These are phyloP conservation scores for Acanthochromis polyacanthus DNA, from an alignment of 2,113 vertebrate species.

Conservation along the genomic window DNA sequence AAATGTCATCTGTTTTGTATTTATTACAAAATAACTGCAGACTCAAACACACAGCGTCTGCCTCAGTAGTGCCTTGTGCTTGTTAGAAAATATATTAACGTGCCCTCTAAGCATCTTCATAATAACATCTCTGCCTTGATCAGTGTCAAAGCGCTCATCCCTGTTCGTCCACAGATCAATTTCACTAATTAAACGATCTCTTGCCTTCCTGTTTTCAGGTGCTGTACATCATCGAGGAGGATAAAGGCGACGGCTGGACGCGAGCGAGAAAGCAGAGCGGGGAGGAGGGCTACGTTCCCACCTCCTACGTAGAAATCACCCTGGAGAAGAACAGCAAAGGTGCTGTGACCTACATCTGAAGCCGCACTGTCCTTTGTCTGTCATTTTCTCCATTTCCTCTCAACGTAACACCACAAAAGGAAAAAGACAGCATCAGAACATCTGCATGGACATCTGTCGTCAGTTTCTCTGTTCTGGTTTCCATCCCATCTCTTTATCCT, in stretches of 20 bases:
- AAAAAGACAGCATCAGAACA: conserved; percentile 26
- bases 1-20: too few relatives aligned
- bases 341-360: conserved; percentile 99
- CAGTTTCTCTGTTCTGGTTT: conserved; percentile 5
- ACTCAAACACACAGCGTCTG: too few relatives aligned
- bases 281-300: conserved; percentile 98
- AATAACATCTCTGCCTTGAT: background rate
- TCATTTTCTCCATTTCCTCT: conserved; percentile 22
- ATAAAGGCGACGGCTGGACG: conserved; percentile 99
- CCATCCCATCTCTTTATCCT: conserved; percentile 26
- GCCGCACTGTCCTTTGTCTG: conserved; percentile 55
- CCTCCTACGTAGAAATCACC: conserved; percentile 98
- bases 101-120: background rate
- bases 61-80: too few relatives aligned
- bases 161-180: background rate
- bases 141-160: background rate
- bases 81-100: too few relatives aligned
- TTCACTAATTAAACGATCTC: background rate
- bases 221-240: conserved; percentile 97
- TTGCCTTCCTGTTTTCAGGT: conserved; percentile 65
- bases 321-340: conserved; percentile 99
- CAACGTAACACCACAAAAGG: conserved; percentile 25
- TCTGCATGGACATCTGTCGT: conserved; percentile 61
- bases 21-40: too few relatives aligned
- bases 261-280: conserved; percentile 95